Base-by-base conservation (phyloP, 2,113 vertebrate species). In the Phaetusa simplex region DNA sequence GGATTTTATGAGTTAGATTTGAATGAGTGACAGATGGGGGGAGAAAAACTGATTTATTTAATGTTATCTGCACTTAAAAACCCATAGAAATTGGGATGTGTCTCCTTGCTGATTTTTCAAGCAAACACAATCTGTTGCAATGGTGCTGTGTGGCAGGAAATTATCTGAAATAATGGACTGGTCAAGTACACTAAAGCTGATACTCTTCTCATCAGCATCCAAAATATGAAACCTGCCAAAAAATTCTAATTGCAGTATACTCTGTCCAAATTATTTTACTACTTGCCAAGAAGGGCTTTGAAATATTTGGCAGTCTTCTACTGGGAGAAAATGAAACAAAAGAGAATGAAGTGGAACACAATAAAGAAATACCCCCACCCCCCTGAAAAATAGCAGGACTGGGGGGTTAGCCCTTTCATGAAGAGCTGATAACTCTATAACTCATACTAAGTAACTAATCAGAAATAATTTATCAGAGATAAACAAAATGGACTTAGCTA, bases 261-360 rank as follows among this genome's bases (percentile, higher is more conserved):
- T 95, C 65, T 92, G 43, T 97, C 90, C 82, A 97, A 97, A 97
- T 97, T 97, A 97, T 98, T 97, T 97, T 96, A 83, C 73, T 97
- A 42, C 89, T 97, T 97, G 97, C 97, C 97, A 98, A 93, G 67
- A 96, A 96, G 42, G 64, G 40, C 79, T 98, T 97, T 96, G 85
- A 95, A 97, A 97, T 89, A 88, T 95, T 98, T 98, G 98, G 97
- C 97, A 91, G 49, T 42, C 92, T 98, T 82, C 85, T 86, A 94
- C 81, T 49, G 82, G 86, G 79, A 98, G 95, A 95, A 95, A 97
- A 97, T 78, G 86, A 97, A 97, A 97, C 88, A 96, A 93, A 97
- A 96, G 93, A 69, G 90, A 93, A 95, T 70, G n/a, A 93, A 90
- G 49, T 96, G 56, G 84, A 95, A 91, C 52, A 93, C 92, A 97